Base-by-base conservation (phyloP, 2,113 vertebrate genomes). In the Heterochromis multidens region DNA sequence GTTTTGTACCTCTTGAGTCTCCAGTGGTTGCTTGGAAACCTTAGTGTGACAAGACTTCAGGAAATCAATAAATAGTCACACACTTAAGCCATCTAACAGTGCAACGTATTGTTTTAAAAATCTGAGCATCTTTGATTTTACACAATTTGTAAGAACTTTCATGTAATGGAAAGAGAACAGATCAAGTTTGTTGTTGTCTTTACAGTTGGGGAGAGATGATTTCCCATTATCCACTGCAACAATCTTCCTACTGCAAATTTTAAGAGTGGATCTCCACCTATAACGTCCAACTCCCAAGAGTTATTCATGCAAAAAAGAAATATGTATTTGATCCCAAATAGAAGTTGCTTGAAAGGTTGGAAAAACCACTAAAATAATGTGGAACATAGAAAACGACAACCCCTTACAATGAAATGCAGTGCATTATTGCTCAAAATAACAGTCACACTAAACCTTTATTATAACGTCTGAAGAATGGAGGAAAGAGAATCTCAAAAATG, bases 81-180 rank as follows among this genome's bases (percentile, higher is more conserved):
- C 1, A 4, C 13, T 1, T 25, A 9, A 25, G 62, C 8, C 7
- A 16, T 67, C 62, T 67, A 67, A 43, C 62, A 43, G 13, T 21
- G 23, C 40, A 40, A 67, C 23, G n/a, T 10, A 23, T 46, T 6
- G 37, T 70, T 70, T 46, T 19, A 0, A 49, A 72, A 49, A 70
- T 46, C 14, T 29, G 37, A 29, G 43, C 43, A 72, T 72, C 67
- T 70, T 46, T 49, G 25, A 70, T 27, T 19, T 6, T 52, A 19
- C 46, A 52, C 17, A 52, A 19, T 19, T 19, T 49, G 37, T 43
- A 43, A 10, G 1, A 43, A 67, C 63, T 25, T 67, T 43, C 17
- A 25, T 2, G 0, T 43, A 3, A 0, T 37, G n/a, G n/a, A n/a
- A n/a, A 25, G 63, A 25, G 0, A 67, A 67, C 7, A 67, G 13